phyloP scores from a whole-genome alignment of 2,113 vertebrate species.

The Polypterus senegalus region DNA sequence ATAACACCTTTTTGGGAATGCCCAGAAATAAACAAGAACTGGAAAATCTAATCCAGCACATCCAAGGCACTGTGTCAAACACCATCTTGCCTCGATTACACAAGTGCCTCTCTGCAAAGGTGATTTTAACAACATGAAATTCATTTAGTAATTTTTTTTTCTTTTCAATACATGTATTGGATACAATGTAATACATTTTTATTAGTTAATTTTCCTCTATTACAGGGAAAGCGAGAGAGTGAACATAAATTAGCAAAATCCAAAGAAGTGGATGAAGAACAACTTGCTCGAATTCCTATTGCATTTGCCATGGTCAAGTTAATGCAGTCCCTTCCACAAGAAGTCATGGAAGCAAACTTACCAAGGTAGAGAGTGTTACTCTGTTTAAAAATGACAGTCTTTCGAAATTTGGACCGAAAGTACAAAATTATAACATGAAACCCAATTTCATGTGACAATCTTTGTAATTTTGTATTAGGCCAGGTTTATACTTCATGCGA shows the following conservation, averaged over 20 bases:
- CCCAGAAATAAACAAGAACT: conserved; percentile 68
- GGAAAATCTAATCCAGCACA: conserved; percentile 57
- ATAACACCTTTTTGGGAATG: conserved; percentile 43
- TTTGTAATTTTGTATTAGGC: too few species aligned
- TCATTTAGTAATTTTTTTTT: not conserved
- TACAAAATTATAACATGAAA: too few species aligned
- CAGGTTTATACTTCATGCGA: too few species aligned
- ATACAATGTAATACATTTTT: too few species aligned
- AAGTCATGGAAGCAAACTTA: conserved; percentile 78
- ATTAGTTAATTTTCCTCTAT: conserved; percentile 6
- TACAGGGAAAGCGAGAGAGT: conserved; percentile 77
- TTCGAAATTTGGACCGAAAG: not conserved
- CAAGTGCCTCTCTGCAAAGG: conserved; percentile 81
- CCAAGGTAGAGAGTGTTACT: conserved; percentile 51
- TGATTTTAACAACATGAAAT: conserved; percentile 24
- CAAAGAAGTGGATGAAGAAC: conserved; percentile 77
- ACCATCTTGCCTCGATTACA: conserved; percentile 78
- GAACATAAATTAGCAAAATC: conserved; percentile 86
- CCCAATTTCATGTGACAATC: too few species aligned
- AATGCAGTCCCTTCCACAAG: conserved; percentile 78
- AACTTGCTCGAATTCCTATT: conserved; percentile 75
- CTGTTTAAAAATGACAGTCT: not conserved
- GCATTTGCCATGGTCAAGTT: conserved; percentile 91
- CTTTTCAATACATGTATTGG: not conserved
- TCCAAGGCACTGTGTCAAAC: conserved; percentile 62